phyloP scores from a whole-genome alignment of 1,140 invertebrate genomes.

The Tetraneura akinire region DNA sequence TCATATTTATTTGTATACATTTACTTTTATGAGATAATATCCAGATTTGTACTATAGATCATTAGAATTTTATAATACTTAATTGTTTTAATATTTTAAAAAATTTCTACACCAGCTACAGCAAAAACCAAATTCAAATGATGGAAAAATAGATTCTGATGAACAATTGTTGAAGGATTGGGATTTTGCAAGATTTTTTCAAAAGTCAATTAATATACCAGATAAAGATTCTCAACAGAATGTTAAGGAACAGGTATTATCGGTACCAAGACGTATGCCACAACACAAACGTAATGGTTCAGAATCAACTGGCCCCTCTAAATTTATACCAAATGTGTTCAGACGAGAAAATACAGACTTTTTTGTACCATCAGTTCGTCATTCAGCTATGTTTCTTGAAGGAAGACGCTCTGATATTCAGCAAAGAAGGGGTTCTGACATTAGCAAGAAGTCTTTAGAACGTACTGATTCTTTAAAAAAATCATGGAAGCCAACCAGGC shows the following conservation, averaged over 20 bases:
- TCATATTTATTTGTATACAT: too few relatives aligned
- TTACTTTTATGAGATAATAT: too few relatives aligned
- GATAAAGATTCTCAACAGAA: conserved; percentile 50
- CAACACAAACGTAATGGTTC: conserved; percentile 55
- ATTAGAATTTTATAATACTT: conserved; percentile 19
- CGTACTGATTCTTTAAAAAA: conserved; percentile 47
- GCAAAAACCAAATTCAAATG: conserved; percentile 36
- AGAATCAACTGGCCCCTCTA: conserved; percentile 51
- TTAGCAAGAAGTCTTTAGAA: conserved; percentile 44
- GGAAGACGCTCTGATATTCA: conserved; percentile 64
- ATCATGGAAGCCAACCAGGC: conserved; percentile 60
- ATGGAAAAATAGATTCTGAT: conserved; percentile 62
- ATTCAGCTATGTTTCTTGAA: conserved; percentile 71
- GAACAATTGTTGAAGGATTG: conserved; percentile 78
- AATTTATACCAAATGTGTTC: conserved; percentile 66
- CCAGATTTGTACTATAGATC: neutral
- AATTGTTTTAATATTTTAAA: conserved; percentile 46
- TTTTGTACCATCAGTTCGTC: conserved; percentile 67
- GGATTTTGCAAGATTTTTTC: conserved; percentile 82
- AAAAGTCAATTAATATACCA: conserved; percentile 61
- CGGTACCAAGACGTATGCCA: conserved; percentile 23
- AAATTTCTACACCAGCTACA: conserved; percentile 49
- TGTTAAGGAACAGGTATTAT: conserved; percentile 17
- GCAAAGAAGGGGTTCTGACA: conserved; percentile 47
- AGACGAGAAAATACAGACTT: conserved; percentile 79